Base-by-base conservation (phyloP, 64 coral and sea anemone genomes). In the Platygyra sinensis region DNA sequence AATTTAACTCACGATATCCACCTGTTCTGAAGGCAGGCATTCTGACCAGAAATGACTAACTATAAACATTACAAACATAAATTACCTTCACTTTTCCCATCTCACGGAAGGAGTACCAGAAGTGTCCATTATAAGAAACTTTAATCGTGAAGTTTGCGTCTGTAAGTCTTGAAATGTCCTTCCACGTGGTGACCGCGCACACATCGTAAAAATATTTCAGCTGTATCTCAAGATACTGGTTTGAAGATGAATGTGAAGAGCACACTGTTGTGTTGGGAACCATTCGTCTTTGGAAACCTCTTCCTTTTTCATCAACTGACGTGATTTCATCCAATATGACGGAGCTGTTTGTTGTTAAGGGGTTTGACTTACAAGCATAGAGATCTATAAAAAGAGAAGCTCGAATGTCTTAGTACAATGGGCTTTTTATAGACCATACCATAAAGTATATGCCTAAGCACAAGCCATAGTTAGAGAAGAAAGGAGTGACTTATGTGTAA, bases 191-290 rank as follows among this genome's bases (percentile, higher is more conserved):
- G 7, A 78, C 19, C 51, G 76, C 42, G 24, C 76, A 78, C 24
- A 78, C 36, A 24, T 78, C 76, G 49, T 54, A 78, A 46, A 78
- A 52, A 78, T 78, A 22, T 28, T 78, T n/a, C 10, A 78, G 20
- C 22, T 14, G 12, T 57, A 78, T 78, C 49, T 78, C 46, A 19
- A 78, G 42, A 78, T 54, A 78, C 28, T 5, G 50, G 24, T 10
- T 1, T 54, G 20, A 6, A 36, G 76, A 27, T 2, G 76, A 78
- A 22, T 10, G 51, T 12, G 22, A 25, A 46, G 76, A 11, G 52
- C 76, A 78, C n/a, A 78, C 18, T 5, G 1, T 52, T n/a, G 76
- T 12, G 2, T 78, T 2, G 54, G 2, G 10, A 16, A 14, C 54
- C 7, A 2, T 16, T 15, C 1, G 46, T 52, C 52, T 78, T 49